Evolutionary conservation across 2,888 invertebrate genomes (phyloP), one percentile per base, ranked within the genome.

Genomic region (Chymomyza caudatula): DNA sequence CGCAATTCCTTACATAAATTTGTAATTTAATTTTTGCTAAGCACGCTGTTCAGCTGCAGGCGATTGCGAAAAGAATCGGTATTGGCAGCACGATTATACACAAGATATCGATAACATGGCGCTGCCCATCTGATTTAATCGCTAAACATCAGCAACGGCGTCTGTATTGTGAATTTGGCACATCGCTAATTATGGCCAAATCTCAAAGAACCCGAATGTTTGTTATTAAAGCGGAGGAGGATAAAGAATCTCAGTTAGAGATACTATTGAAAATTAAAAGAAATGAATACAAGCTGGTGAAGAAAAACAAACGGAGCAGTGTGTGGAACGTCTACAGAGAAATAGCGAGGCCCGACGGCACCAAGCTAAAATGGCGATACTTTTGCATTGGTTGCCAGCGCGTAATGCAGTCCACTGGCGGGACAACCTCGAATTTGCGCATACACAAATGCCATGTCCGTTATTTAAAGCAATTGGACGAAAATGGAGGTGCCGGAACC

Each of bases 361-460:
- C 60, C 19, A 73, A 69, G 5, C 60, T 81, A 1, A 72, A 71
- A 20, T 71, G 73, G 54, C 49, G 67, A 20, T 76, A 73, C 42
- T 78, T 73, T 51, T 81, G 81, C 19, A 22, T 68, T 19, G 79
- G 82, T 15, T 81, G 81, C 60, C 19, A 51, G 22, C 19, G 22
- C 19, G 51, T 80, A 47, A 80, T 80, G 80, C 85, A 80, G 62
- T 85, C 83, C 11, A 77, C 85, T 4, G 85, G 81, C 0, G 80
- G 83, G 1, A 83, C 84, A 3, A 82, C 81, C 0, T 82, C 81
- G 6, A 82, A 82, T 53, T 59, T 82, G 4, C 75, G 81, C 6
- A 83, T 85, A 20, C 81, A 82, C 54, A 85, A 83, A 52, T 82
- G 81, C 19, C 85, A 85, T 57, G 67, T 80, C 0, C 77, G 69